A percentile compares a stretch with the other conserved stretches of the same genome.
Conservation (phyloP, 2,113 vertebrate species). For the Melanerpes formicivorus region DNA sequence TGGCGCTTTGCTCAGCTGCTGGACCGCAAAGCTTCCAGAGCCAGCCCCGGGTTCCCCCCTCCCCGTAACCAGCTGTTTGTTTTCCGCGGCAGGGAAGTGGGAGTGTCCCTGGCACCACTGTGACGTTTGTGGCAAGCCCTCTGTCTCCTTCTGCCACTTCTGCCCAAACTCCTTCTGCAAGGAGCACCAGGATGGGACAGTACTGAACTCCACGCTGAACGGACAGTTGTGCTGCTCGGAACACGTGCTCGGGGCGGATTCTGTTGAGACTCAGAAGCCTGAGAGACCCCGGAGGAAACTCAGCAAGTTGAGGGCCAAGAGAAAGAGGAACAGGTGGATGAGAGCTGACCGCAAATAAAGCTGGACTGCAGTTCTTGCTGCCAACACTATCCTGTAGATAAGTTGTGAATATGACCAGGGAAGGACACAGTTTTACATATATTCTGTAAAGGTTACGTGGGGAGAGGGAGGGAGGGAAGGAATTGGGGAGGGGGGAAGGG, state of each 20-base stretch:
- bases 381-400: constrained; percentile 77
- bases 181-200: constrained; percentile 87
- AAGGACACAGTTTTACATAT: constrained; percentile 65
- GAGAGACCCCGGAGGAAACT: constrained; percentile 62
- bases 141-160: constrained; percentile 90
- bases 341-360: constrained; percentile 75
- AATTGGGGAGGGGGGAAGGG: constrained; percentile 22
- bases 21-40: background rate
- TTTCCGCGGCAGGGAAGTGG: constrained; percentile 88
- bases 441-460: constrained; percentile 69
- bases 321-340: constrained; percentile 76
- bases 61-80: background rate
- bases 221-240: constrained; percentile 89
- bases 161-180: constrained; percentile 99
- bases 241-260: constrained; percentile 83
- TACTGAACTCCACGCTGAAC: constrained; percentile 74
- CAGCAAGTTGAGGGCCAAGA: constrained; percentile 65
- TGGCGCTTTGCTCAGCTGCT: background rate
- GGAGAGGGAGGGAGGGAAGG: constrained; percentile 29
- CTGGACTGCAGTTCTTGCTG: constrained; percentile 63
- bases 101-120: constrained; percentile 99
- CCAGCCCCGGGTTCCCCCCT: background rate
- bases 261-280: constrained; percentile 44
- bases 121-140: constrained; percentile 94
- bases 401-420: constrained; percentile 75